A percentile compares a stretch with the other conserved stretches of the same genome.
These are phyloP conservation scores for Brenthis daphne DNA, from an alignment of 2,888 invertebrate species.

Conservation along the genomic window DNA sequence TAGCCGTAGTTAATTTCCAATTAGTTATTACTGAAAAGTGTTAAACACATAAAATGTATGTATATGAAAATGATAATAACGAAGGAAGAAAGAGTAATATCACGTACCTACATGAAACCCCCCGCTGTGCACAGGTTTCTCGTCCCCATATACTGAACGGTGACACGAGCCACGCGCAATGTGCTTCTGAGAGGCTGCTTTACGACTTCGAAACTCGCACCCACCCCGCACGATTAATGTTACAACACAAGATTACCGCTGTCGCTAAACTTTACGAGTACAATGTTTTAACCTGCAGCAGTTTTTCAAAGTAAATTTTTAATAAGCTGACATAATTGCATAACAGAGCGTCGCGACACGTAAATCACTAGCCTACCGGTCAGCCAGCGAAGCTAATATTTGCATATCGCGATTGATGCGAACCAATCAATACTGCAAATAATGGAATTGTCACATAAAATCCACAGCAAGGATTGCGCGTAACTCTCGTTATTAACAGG, in stretches of 20 bases:
- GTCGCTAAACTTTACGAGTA: slow-evolving; percentile 29
- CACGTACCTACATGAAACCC: background rate
- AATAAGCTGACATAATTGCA: slow-evolving; percentile 78
- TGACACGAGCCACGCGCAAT: slow-evolving; percentile 42
- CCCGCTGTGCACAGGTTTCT: background rate
- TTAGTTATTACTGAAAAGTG: no score
- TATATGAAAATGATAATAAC: background rate
- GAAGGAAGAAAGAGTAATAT: background rate
- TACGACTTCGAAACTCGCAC: slow-evolving; percentile 36
- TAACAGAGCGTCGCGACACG: slow-evolving; percentile 70
- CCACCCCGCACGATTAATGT: slow-evolving; percentile 34
- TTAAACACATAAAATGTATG: no score
- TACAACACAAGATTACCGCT: slow-evolving; percentile 33
- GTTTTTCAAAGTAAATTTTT: slow-evolving; percentile 64
- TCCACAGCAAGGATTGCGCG: slow-evolving; percentile 65
- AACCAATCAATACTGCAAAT: slow-evolving; percentile 81
- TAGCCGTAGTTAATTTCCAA: no score
- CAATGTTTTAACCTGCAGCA: slow-evolving; percentile 28
- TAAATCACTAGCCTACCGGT: slow-evolving; percentile 67
- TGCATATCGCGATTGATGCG: slow-evolving; percentile 80
- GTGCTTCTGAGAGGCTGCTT: slow-evolving; percentile 35
- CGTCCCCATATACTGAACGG: slow-evolving; percentile 33
- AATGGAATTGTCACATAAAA: slow-evolving; percentile 74
- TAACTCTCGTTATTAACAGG: slow-evolving; percentile 49
- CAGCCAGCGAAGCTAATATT: slow-evolving; percentile 75